Evolutionary conservation across 2,113 vertebrate species (phyloP).

Genomic region (Sylvilagus bachmani): DNA sequence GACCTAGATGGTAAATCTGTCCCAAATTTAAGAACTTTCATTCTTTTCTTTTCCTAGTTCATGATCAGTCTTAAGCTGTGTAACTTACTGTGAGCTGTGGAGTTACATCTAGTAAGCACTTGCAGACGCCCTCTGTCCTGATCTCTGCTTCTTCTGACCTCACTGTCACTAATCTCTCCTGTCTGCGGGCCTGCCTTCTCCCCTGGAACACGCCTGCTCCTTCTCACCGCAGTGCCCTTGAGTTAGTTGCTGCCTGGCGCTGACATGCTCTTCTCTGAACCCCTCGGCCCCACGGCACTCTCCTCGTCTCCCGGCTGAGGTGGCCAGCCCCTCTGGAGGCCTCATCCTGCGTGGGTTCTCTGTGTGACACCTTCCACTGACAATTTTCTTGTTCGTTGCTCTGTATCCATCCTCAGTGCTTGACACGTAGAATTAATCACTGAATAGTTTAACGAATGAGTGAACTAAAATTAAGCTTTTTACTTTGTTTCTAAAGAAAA

Average conservation of each 20-base stretch:
- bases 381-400: constrained; percentile 47
- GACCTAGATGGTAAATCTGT: constrained; percentile 24
- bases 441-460: constrained; percentile 18
- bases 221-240: constrained; percentile 49
- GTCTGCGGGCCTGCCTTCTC: background rate
- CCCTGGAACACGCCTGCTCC: constrained; percentile 37
- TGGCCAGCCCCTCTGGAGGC: background rate
- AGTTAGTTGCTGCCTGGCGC: constrained; percentile 29
- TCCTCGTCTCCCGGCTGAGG: background rate
- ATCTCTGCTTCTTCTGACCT: constrained; percentile 27
- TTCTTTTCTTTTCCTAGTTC: constrained; percentile 37
- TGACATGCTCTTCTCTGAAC: constrained; percentile 10
- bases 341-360: background rate
- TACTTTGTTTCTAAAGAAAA: constrained; percentile 52
- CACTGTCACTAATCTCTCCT: constrained; percentile 53
- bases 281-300: background rate
- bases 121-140: constrained; percentile 17
- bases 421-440: constrained; percentile 7
- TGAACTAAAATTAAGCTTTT: constrained; percentile 56
- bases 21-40: constrained; percentile 66
- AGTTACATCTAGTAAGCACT: constrained; percentile 70
- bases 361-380: background rate
- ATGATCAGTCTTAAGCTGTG: constrained; percentile 67
- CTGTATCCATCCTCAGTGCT: background rate
- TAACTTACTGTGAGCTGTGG: constrained; percentile 63